Base-by-base conservation (phyloP, 2,888 invertebrate genomes). In the Sialis lutaria region DNA sequence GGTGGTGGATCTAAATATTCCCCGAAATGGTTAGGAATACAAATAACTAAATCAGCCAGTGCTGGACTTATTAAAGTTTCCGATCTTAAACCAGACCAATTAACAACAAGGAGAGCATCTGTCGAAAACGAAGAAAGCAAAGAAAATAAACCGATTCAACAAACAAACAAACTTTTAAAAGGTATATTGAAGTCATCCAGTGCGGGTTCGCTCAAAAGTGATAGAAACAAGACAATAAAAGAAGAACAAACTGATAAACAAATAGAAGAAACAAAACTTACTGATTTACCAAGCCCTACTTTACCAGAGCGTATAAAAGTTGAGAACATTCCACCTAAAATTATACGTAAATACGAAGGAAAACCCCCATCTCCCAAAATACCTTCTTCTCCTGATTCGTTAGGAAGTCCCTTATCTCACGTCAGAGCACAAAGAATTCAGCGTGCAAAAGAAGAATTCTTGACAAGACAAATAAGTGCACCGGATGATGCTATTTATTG, bases 371-470 rank as follows among this genome's bases (percentile, higher is more conserved):
- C 60, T 33, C 44, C 56, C 40, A 48, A 47, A 7, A 56, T 55
- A 40, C 53, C 57, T 6, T 50, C 50, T 22, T 49, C 51, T 10
- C 48, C 51, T 40, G 48, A 51, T 9, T 40, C 50, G 22, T 46
- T 47, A 42, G 45, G 44, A 22, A 48, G 48, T 31, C 52, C 57
- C 10, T 59, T 13, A 49, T 59, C 59, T 42, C 69, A 58, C 55
- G 64, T 63, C 53, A 70, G 68, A 53, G 76, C 79, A 0, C 67
- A 72, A n/a, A 75, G 74, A 51, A 64, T 84, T 7, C 72, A 75
- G 53, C 75, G 72, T 49, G 85, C 86, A 1, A 79, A 82, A 56
- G 82, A 85, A 54, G 77, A 75, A 53, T 86, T 86, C 54, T 58
- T 86, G 8, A 67, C 73, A 1, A 68, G 72, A 1, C 62, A 67